phyloP scores from a whole-genome alignment of 2,888 invertebrate species.

The Idaea biselata region DNA sequence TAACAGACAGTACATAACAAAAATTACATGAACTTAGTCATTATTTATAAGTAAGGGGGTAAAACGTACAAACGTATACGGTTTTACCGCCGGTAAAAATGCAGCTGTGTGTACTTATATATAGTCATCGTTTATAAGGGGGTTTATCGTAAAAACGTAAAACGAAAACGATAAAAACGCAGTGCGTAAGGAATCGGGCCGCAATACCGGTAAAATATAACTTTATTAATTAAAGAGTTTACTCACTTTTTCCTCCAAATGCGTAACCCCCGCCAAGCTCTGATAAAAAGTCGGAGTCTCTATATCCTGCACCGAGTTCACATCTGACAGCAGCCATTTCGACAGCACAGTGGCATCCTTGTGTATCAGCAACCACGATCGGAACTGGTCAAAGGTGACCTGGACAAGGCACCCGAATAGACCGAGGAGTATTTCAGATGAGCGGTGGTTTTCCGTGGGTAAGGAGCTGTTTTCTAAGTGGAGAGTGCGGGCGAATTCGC shows the following conservation, averaged over 20 bases:
- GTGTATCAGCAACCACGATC: conserved; percentile 88
- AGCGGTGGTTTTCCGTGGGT: conserved; percentile 52
- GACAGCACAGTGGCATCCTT: conserved; percentile 89
- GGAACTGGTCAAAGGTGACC: conserved; percentile 87
- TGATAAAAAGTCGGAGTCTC: conserved; percentile 96
- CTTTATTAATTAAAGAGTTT: not conserved
- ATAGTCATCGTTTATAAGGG: too few species aligned
- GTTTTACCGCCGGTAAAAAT: too few species aligned
- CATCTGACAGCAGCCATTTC: conserved; percentile 89
- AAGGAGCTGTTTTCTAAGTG: conserved; percentile 79
- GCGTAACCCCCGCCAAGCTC: conserved; percentile 95
- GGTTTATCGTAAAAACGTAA: too few species aligned
- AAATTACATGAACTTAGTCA: too few species aligned
- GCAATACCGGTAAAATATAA: too few species aligned
- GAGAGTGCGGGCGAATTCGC: conserved; percentile 85
- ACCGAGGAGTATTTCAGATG: conserved; percentile 62
- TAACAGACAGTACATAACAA: too few species aligned
- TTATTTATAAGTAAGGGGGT: too few species aligned
- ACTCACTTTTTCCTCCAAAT: conserved; percentile 88
- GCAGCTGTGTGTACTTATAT: too few species aligned
- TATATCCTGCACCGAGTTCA: conserved; percentile 88
- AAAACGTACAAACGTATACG: too few species aligned
- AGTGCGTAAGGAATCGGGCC: too few species aligned
- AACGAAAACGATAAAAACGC: too few species aligned
- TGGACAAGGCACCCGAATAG: conserved; percentile 69